These are phyloP conservation scores for Andricus curvator DNA, from an alignment of 2,888 invertebrate species.

Conservation along the genomic window DNA sequence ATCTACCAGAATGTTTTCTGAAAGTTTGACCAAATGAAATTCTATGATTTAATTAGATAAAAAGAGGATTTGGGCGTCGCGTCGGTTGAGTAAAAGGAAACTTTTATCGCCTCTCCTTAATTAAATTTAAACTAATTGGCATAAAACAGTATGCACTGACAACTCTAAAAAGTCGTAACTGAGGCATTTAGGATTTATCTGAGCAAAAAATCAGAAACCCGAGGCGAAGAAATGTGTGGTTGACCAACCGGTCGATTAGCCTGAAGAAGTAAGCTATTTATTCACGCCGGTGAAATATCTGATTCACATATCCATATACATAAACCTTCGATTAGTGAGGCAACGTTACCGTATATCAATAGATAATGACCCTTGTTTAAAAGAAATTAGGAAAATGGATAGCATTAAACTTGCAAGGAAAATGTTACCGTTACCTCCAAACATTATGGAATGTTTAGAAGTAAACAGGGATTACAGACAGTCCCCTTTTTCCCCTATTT, in stretches of 20 bases:
- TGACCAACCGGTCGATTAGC: constrained; percentile 38
- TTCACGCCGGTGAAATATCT: neutral
- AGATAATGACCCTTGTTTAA: constrained; percentile 5
- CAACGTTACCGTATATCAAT: neutral
- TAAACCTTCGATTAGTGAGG: constrained; percentile 30
- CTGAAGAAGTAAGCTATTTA: constrained; percentile 33
- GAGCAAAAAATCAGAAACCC: constrained; percentile 22
- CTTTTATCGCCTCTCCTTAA: constrained; percentile 15
- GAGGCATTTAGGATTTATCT: constrained; percentile 36
- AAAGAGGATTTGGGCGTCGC: neutral
- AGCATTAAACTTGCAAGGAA: neutral
- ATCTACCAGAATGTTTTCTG: neutral
- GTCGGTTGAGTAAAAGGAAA: neutral
- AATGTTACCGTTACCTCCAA: neutral
- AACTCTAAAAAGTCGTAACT: constrained; percentile 14
- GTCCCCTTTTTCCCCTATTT: too few relatives aligned
- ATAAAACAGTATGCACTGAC: constrained; percentile 18
- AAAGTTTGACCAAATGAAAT: neutral
- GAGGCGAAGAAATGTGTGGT: constrained; percentile 25
- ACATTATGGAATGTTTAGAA: neutral
- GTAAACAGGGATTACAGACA: too few relatives aligned
- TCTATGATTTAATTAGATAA: neutral
- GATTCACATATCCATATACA: constrained; percentile 31
- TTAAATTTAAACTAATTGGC: constrained; percentile 13
- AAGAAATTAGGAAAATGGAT: neutral